A percentile compares a stretch with the other conserved stretches of the same genome.
Conservation (phyloP, 1,140 invertebrate species). For the Solenopsis invicta region DNA sequence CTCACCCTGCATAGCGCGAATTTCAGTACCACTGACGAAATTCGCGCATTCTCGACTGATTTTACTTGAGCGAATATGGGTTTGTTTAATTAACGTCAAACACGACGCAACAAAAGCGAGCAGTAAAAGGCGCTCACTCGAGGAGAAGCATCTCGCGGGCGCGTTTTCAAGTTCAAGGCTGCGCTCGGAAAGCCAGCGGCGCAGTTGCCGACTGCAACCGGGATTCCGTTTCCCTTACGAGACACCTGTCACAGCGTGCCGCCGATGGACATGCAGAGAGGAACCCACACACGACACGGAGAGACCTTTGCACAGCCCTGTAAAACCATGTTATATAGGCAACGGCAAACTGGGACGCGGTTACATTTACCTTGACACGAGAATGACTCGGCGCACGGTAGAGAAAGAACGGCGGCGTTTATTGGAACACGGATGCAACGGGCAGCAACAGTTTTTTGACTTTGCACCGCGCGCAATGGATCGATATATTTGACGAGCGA, state of each 20-base stretch:
- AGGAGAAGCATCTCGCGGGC: background rate
- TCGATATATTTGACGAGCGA: constrained; percentile 11
- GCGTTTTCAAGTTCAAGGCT: constrained; percentile 67
- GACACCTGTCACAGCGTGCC: constrained; percentile 53
- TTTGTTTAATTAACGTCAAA: constrained; percentile 70
- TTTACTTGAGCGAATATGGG: background rate
- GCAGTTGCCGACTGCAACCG: background rate
- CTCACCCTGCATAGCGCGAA: background rate
- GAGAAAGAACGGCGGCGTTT: constrained; percentile 6
- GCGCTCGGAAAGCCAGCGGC: background rate
- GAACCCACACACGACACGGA: background rate
- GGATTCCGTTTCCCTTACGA: background rate
- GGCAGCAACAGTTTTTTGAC: constrained; percentile 48
- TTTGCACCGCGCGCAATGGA: background rate
- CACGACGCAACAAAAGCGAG: constrained; percentile 55
- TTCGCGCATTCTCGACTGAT: background rate
- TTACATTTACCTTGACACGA: constrained; percentile 56
- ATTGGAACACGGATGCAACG: constrained; percentile 33
- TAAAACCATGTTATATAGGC: constrained; percentile 48
- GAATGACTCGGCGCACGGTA: background rate
- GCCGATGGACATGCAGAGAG: constrained; percentile 10
- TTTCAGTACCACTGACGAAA: background rate
- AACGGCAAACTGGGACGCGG: constrained; percentile 45
- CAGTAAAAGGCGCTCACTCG: background rate
- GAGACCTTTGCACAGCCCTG: constrained; percentile 13